These are phyloP conservation scores for Euleptes europaea DNA, from an alignment of 2,113 vertebrate species.

Conservation along the genomic window DNA sequence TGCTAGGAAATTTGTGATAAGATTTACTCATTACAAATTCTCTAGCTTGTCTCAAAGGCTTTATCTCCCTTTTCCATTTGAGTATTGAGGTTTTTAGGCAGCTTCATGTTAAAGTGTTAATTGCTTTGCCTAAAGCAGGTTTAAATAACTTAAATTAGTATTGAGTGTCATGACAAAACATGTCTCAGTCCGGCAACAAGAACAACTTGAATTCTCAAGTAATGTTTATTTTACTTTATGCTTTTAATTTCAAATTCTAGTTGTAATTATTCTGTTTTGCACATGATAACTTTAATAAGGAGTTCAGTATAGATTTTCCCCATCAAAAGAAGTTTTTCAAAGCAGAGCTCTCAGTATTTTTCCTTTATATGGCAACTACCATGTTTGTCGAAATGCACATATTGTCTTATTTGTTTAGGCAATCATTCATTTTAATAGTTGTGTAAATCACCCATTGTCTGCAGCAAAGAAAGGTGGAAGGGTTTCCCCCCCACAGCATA, in stretches of 20 bases:
- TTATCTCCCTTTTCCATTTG: slow-evolving; percentile 16
- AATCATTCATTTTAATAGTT: neutral
- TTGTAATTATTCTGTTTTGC: neutral
- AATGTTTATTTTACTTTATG: neutral
- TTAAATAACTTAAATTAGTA: slow-evolving; percentile 29
- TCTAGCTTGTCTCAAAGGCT: neutral
- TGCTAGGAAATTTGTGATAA: neutral
- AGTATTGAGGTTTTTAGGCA: slow-evolving; percentile 8
- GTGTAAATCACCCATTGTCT: neutral
- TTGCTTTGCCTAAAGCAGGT: slow-evolving; percentile 21
- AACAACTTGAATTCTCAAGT: neutral
- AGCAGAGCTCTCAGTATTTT: neutral
- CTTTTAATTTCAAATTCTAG: neutral
- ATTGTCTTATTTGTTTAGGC: neutral
- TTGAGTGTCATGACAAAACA: slow-evolving; percentile 21
- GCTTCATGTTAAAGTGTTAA: slow-evolving; percentile 9
- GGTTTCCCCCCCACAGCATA: neutral
- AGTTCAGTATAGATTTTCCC: neutral
- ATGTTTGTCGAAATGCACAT: neutral
- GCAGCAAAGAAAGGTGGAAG: neutral
- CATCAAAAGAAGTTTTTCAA: too few species aligned
- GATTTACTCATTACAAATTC: slow-evolving; percentile 1
- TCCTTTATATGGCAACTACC: neutral
- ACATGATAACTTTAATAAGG: neutral
- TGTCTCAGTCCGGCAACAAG: slow-evolving; percentile 8